A percentile compares a stretch with the other conserved stretches of the same genome.
Evolutionary conservation across 2,888 invertebrate species (phyloP).

Genomic region (Dichetophora obliterata): DNA sequence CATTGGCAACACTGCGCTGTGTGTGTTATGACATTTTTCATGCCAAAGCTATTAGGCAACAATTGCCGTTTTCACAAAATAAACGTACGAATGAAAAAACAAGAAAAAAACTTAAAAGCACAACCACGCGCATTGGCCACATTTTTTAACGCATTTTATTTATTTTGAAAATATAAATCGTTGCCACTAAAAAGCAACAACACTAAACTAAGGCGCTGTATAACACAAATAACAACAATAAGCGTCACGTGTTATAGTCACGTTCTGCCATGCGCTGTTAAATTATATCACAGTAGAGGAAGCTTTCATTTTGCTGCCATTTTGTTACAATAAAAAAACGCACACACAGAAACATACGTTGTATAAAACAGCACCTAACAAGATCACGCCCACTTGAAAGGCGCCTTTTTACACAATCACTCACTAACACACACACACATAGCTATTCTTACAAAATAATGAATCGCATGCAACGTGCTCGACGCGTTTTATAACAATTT

Average conservation of each 20-base stretch:
- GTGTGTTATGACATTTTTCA: too few species aligned
- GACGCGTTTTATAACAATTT: conserved; percentile 24
- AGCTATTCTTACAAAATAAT: conserved; percentile 24
- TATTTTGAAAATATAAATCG: too few species aligned
- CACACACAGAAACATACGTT: neutral
- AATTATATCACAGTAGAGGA: conserved; percentile 60
- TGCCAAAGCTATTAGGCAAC: neutral
- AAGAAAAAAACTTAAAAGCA: neutral
- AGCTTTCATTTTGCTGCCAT: neutral
- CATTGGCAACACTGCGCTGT: too few species aligned
- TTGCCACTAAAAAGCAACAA: conserved; percentile 33
- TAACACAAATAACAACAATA: conserved; percentile 16
- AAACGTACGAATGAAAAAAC: neutral
- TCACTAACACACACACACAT: neutral
- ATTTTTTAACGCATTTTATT: too few species aligned
- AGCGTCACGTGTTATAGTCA: conserved; percentile 60
- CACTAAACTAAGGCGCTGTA: neutral
- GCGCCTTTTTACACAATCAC: neutral
- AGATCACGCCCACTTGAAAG: neutral
- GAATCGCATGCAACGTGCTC: conserved; percentile 39
- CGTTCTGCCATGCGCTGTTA: conserved; percentile 58
- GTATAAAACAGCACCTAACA: neutral
- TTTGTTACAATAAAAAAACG: neutral
- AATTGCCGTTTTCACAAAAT: neutral
- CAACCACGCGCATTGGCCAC: neutral